These are phyloP conservation scores for Periplaneta americana DNA, from an alignment of 1,140 invertebrate species.

Conservation along the genomic window DNA sequence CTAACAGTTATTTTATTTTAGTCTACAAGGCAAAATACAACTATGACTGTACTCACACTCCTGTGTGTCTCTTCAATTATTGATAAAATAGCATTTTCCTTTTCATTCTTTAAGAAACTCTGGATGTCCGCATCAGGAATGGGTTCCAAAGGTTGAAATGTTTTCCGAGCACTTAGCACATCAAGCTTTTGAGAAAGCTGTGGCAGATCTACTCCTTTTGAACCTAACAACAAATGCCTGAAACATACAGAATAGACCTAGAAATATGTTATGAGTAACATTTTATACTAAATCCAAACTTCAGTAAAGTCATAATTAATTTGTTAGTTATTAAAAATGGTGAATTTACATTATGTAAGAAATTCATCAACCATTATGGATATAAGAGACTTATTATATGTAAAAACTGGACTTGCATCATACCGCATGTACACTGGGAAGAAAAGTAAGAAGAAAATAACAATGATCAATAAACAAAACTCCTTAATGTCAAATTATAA, in stretches of 20 bases:
- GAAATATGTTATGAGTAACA: background rate
- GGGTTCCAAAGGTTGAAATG: slow-evolving; percentile 86
- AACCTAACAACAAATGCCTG: slow-evolving; percentile 70
- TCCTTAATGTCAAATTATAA: too few species aligned
- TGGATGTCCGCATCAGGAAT: slow-evolving; percentile 84
- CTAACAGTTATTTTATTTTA: too few species aligned
- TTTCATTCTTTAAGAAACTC: slow-evolving; percentile 87
- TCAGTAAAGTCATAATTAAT: too few species aligned
- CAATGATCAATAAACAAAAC: too few species aligned
- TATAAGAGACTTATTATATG: too few species aligned
- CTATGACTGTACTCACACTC: slow-evolving; percentile 64
- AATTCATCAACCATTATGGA: too few species aligned
- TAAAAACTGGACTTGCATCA: too few species aligned
- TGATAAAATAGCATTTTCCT: slow-evolving; percentile 87
- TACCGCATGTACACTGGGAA: too few species aligned
- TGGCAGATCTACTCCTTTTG: slow-evolving; percentile 88
- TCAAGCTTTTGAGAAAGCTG: slow-evolving; percentile 88
- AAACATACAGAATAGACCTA: background rate
- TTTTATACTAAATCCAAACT: background rate
- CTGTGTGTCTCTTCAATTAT: slow-evolving; percentile 85
- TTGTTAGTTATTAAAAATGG: too few species aligned
- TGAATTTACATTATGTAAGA: too few species aligned
- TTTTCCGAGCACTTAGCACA: slow-evolving; percentile 72
- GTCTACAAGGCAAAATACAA: too few species aligned
- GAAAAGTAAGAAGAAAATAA: too few species aligned